phyloP scores from a whole-genome alignment of 1,140 invertebrate species.

The Anoplolepis gracilipes region DNA sequence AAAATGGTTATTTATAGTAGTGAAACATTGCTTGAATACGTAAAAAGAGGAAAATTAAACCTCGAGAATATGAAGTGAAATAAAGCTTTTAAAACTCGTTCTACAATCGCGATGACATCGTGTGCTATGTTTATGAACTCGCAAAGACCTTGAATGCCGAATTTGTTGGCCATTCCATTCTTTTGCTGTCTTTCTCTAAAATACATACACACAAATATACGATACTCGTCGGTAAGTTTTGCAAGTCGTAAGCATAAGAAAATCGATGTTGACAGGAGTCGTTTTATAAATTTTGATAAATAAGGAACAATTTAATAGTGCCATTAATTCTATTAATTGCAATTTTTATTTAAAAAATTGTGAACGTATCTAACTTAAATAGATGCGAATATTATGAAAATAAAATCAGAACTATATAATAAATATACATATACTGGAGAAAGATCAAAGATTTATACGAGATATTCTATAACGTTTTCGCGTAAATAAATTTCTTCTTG shows the following conservation, averaged over 20 bases:
- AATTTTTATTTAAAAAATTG: background rate
- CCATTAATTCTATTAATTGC: background rate
- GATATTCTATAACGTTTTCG: background rate
- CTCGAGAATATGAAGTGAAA: background rate
- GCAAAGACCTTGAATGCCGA: background rate
- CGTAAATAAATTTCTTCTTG: slow-evolving; percentile 3
- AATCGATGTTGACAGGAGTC: background rate
- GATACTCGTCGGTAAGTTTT: background rate
- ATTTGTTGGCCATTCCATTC: background rate
- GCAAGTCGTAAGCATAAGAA: background rate
- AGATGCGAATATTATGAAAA: too few species aligned
- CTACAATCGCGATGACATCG: background rate
- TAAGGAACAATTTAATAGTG: background rate
- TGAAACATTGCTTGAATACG: background rate
- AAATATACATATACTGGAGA: background rate
- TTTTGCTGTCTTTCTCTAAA: background rate
- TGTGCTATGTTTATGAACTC: background rate
- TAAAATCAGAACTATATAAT: background rate
- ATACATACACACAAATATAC: background rate
- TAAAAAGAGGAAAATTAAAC: slow-evolving; percentile 2
- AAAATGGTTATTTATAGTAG: background rate
- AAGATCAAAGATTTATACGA: background rate
- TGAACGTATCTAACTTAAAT: background rate
- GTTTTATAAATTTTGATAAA: background rate
- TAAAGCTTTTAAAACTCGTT: slow-evolving; percentile 12